Percentiles rank a stretch among this genome's conserved stretches.
Conservation (phyloP, 1,140 invertebrate genomes). For the Drosophila nigromelanica region DNA sequence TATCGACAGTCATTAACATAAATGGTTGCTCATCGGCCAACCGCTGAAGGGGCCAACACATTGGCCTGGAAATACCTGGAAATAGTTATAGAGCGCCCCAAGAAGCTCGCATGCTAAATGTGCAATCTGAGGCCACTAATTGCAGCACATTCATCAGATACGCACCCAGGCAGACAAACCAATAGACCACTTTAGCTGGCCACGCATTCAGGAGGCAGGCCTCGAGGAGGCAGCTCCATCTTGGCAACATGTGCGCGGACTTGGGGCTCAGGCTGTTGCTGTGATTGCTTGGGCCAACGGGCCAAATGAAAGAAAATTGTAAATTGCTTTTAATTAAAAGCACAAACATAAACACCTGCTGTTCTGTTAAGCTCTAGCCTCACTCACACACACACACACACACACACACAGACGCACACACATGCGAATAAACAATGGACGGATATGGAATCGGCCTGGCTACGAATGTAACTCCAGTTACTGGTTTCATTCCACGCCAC, state of each 20-base stretch:
- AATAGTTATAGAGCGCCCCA: slow-evolving; percentile 48
- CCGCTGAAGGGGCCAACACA: neutral
- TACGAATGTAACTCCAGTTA: slow-evolving; percentile 25
- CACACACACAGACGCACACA: slow-evolving; percentile 43
- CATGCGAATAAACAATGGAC: slow-evolving; percentile 57
- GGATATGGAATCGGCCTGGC: slow-evolving; percentile 71
- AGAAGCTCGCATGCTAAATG: slow-evolving; percentile 66
- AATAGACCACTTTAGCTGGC: slow-evolving; percentile 19
- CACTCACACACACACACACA: slow-evolving; percentile 26
- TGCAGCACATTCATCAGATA: slow-evolving; percentile 73
- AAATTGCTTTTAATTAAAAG: slow-evolving; percentile 82
- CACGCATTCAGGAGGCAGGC: neutral
- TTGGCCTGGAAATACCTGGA: slow-evolving; percentile 51
- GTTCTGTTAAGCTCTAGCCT: slow-evolving; percentile 40
- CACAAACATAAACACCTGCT: slow-evolving; percentile 82
- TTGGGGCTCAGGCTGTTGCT: slow-evolving; percentile 3
- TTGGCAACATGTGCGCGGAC: neutral
- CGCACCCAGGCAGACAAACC: slow-evolving; percentile 17
- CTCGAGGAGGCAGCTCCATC: neutral
- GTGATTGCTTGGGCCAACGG: slow-evolving; percentile 17
- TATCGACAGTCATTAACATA: slow-evolving; percentile 36
- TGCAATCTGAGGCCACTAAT: slow-evolving; percentile 78
- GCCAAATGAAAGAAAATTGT: slow-evolving; percentile 77
- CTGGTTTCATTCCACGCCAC: neutral
- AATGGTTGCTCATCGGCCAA: slow-evolving; percentile 34